These are phyloP conservation scores for Phoxinus phoxinus DNA, from an alignment of 2,113 vertebrate species.

Conservation along the genomic window DNA sequence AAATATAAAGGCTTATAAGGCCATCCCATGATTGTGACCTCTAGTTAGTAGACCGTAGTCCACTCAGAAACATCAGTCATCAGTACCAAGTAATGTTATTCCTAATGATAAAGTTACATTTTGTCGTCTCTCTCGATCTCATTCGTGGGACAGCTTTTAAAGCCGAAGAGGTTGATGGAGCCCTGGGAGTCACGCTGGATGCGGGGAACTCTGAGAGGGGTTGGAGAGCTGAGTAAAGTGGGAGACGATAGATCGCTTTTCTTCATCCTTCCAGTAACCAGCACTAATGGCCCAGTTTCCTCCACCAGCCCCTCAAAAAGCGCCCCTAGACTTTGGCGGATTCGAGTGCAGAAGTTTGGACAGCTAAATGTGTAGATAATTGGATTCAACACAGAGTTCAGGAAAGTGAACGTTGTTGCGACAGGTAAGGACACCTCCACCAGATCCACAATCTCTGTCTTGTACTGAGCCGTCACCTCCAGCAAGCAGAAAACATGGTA, in stretches of 20 bases:
- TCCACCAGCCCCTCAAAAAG: constrained; percentile 75
- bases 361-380: constrained; percentile 92
- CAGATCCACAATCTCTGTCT: neutral
- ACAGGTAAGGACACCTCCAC: constrained; percentile 69
- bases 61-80: neutral
- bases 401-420: constrained; percentile 82
- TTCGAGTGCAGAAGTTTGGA: constrained; percentile 81
- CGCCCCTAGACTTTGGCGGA: constrained; percentile 69
- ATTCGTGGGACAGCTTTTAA: constrained; percentile 5
- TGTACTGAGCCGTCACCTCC: constrained; percentile 73
- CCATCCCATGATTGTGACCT: neutral
- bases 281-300: constrained; percentile 59
- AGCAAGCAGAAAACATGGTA: constrained; percentile 84
- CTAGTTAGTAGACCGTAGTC: neutral
- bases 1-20: constrained; percentile 18
- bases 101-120: neutral
- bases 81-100: neutral
- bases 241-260: neutral
- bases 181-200: neutral
- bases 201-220: neutral
- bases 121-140: neutral
- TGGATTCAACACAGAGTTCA: constrained; percentile 86
- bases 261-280: constrained; percentile 39
- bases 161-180: neutral
- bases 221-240: neutral